Conservation (phyloP, 64 coral and sea anemone genomes). For the Dendrophyllia cribrosa region DNA sequence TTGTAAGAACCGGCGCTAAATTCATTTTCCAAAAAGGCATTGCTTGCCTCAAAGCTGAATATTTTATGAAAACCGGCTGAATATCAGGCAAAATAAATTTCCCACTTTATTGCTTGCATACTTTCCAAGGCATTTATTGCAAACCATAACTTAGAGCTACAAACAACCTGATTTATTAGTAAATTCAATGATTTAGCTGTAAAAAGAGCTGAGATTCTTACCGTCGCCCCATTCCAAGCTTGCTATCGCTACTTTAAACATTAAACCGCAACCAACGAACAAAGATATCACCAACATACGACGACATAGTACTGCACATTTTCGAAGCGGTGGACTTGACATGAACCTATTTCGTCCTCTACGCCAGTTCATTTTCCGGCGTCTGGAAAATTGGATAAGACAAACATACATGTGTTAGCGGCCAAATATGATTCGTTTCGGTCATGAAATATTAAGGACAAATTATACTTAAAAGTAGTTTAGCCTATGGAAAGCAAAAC, state of each 20-base stretch:
- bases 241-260: slow-evolving; percentile 36
- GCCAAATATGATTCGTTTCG: background rate
- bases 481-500: slow-evolving; percentile 13
- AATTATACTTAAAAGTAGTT: slow-evolving; percentile 47
- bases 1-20: background rate
- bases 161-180: background rate
- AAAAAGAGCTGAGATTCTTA: slow-evolving; percentile 27
- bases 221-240: slow-evolving; percentile 44
- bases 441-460: slow-evolving; percentile 45
- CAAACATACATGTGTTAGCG: slow-evolving; percentile 25
- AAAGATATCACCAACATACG: slow-evolving; percentile 54
- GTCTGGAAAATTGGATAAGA: background rate
- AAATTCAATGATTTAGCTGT: background rate
- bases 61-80: slow-evolving; percentile 55
- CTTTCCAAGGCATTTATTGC: background rate
- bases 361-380: slow-evolving; percentile 18
- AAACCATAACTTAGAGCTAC: background rate
- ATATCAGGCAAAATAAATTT: background rate
- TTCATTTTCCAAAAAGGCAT: slow-evolving; percentile 16
- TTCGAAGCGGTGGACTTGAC: slow-evolving; percentile 37
- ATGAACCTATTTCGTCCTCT: slow-evolving; percentile 29
- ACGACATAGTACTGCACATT: slow-evolving; percentile 30
- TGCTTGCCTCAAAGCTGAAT: slow-evolving; percentile 28
- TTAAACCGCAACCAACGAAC: slow-evolving; percentile 76
- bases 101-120: background rate